Percentiles rank a stretch among this genome's conserved stretches.
These are phyloP conservation scores for Ailuropoda melanoleuca DNA, from an alignment of 2,113 vertebrate species.

Conservation along the genomic window DNA sequence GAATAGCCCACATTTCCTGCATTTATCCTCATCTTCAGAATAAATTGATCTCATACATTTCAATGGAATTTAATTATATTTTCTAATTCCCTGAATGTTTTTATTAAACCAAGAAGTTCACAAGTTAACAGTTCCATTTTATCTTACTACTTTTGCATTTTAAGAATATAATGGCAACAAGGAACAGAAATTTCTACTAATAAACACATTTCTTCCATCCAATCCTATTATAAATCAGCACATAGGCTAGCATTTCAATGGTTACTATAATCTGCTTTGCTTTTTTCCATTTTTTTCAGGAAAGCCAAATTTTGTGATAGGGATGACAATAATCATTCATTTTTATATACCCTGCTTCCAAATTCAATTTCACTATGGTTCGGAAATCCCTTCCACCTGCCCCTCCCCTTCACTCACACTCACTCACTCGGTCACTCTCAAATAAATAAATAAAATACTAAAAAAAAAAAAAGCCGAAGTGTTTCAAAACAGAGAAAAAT, in stretches of 20 bases:
- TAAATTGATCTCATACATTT: neutral
- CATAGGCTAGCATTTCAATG: neutral
- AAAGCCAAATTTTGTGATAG: neutral
- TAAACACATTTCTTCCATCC: neutral
- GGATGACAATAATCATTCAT: neutral
- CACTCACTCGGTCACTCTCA: neutral
- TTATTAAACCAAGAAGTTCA: slow-evolving; percentile 16
- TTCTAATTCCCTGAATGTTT: slow-evolving; percentile 39
- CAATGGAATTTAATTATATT: slow-evolving; percentile 42
- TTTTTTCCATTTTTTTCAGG: neutral
- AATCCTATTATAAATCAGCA: neutral
- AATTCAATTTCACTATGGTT: neutral
- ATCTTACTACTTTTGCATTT: neutral
- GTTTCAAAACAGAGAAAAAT: neutral
- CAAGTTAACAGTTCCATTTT: slow-evolving; percentile 43
- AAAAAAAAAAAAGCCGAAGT: neutral
- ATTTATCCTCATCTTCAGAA: neutral
- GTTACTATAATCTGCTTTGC: neutral
- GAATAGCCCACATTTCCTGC: neutral
- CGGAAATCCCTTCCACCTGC: neutral
- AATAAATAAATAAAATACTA: too few species aligned
- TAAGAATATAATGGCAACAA: neutral
- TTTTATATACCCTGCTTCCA: neutral
- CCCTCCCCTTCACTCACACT: neutral
- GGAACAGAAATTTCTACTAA: neutral